Conservation (phyloP, 2,888 invertebrate genomes). For the Ichneumon xanthorius region DNA sequence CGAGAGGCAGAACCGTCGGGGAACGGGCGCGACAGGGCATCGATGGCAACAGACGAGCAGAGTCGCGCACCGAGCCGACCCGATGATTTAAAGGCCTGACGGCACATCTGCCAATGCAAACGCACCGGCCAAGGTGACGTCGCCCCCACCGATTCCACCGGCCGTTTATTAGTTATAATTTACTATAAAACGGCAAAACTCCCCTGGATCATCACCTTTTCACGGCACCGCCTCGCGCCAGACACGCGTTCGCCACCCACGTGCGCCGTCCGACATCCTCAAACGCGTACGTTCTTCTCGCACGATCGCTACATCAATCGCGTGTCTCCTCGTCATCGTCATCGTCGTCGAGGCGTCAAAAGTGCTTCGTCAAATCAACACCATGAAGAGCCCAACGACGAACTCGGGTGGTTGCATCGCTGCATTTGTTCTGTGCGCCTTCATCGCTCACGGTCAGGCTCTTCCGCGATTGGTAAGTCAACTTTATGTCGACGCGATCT, state of each 20-base stretch:
- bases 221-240: constrained; percentile 68
- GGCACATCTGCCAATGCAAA: constrained; percentile 84
- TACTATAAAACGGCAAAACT: constrained; percentile 84
- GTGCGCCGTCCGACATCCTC: not conserved
- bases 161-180: constrained; percentile 84
- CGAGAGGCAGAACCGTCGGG: constrained; percentile 42
- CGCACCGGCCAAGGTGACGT: constrained; percentile 83
- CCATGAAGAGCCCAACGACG: constrained; percentile 28
- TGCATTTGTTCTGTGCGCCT: constrained; percentile 31
- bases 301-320: not conserved
- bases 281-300: not conserved
- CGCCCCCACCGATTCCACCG: constrained; percentile 69
- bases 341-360: not conserved
- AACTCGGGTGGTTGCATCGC: constrained; percentile 45
- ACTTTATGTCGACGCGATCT: not conserved
- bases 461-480: constrained; percentile 78
- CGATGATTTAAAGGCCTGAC: constrained; percentile 83
- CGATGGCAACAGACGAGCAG: constrained; percentile 15
- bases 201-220: constrained; percentile 79
- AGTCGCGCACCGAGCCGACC: constrained; percentile 42
- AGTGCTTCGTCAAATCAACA: constrained; percentile 25
- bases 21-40: constrained; percentile 8
- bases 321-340: not conserved
- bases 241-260: constrained; percentile 29
- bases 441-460: constrained; percentile 56